phyloP scores from a whole-genome alignment of 2,888 invertebrate species.

The Eledona agricola region DNA sequence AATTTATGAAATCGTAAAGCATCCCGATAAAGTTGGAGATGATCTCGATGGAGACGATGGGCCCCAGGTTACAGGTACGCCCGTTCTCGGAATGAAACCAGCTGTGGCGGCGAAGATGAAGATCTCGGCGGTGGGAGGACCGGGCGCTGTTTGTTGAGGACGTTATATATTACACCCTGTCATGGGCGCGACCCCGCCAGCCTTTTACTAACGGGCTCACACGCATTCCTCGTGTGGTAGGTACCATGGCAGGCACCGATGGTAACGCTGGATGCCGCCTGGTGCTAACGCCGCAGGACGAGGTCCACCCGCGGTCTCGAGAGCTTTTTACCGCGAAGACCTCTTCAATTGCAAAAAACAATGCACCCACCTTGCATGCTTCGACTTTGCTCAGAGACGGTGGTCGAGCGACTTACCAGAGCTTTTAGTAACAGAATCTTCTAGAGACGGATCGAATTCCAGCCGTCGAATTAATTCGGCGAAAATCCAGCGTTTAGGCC shows the following conservation, averaged over 20 bases:
- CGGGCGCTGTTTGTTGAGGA: constrained; percentile 57
- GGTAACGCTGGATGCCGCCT: constrained; percentile 39
- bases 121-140: constrained; percentile 57
- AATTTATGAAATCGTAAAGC: constrained; percentile 35
- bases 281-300: constrained; percentile 35
- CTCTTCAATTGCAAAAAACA: too few relatives aligned
- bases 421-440: constrained; percentile 43
- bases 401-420: constrained; percentile 26
- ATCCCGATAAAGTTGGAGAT: constrained; percentile 20
- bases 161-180: constrained; percentile 59
- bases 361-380: too few relatives aligned
- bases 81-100: constrained; percentile 54
- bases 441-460: constrained; percentile 44
- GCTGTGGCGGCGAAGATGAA: constrained; percentile 51
- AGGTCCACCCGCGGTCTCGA: constrained; percentile 21
- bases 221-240: constrained; percentile 55
- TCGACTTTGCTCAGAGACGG: too few relatives aligned
- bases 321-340: background rate
- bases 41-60: constrained; percentile 26
- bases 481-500: constrained; percentile 38
- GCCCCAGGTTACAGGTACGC: constrained; percentile 35
- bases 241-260: constrained; percentile 42
- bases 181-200: constrained; percentile 55
- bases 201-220: constrained; percentile 55
- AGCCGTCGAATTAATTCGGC: constrained; percentile 46